Conservation (phyloP, 1,140 invertebrate species). For the Scylla paramamosain region DNA sequence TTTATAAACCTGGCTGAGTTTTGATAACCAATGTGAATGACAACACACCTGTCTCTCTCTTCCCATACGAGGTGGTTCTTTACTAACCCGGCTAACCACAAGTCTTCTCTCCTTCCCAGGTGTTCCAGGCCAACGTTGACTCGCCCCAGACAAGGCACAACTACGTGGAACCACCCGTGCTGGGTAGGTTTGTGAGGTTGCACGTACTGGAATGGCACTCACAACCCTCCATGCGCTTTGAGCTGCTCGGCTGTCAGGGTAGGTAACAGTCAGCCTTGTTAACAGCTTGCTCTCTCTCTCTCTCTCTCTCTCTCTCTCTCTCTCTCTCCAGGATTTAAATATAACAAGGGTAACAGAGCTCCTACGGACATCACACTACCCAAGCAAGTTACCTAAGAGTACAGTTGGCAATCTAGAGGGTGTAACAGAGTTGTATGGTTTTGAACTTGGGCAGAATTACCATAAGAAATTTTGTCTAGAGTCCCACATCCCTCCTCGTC, state of each 20-base stretch:
- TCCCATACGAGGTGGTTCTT: no score
- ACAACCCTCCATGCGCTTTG: slow-evolving; percentile 83
- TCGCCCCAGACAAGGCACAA: slow-evolving; percentile 82
- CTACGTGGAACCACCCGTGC: slow-evolving; percentile 82
- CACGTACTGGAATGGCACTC: slow-evolving; percentile 83
- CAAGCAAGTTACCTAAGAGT: no score
- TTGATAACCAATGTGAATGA: not conserved
- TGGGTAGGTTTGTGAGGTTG: slow-evolving; percentile 83
- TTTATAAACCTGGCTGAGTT: no score
- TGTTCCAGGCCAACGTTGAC: slow-evolving; percentile 83
- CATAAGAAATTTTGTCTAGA: no score
- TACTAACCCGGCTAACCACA: no score
- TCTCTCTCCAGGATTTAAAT: no score
- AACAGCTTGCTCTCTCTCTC: not conserved
- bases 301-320: slow-evolving; percentile 41
- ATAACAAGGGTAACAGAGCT: no score
- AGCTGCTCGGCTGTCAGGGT: slow-evolving; percentile 84
- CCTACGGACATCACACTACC: no score
- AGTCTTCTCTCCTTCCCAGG: slow-evolving; percentile 78
- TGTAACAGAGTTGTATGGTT: no score
- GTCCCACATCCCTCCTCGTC: no score
- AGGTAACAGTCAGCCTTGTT: slow-evolving; percentile 47
- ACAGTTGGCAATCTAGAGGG: no score
- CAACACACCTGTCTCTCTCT: not conserved
- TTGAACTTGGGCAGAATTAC: no score